Evolutionary conservation across 2,113 vertebrate genomes (phyloP).

Genomic region (Regulus satrapa): DNA sequence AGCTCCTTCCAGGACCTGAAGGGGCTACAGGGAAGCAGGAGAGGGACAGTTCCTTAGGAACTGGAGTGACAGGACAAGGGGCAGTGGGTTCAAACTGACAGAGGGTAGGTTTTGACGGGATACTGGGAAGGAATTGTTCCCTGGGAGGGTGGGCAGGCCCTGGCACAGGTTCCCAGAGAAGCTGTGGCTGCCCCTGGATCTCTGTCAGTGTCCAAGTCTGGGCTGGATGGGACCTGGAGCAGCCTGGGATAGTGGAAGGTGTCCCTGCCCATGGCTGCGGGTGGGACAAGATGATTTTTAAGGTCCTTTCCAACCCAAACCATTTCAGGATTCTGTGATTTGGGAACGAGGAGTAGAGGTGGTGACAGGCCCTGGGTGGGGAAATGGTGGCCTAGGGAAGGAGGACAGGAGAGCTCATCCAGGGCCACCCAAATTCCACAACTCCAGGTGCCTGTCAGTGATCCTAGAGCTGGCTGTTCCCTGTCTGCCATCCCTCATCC

Average conservation of each 20-base stretch:
- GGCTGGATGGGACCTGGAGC: accelerated
- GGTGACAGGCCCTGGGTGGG: accelerated
- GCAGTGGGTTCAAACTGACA: neutral
- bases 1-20: neutral
- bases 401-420: neutral
- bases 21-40: neutral
- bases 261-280: neutral
- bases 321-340: neutral
- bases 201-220: neutral
- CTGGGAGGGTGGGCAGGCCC: accelerated
- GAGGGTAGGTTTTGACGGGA: neutral
- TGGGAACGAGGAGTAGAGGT: neutral
- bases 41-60: neutral
- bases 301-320: neutral
- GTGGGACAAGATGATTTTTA: neutral
- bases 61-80: neutral
- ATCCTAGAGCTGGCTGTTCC: accelerated
- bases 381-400: neutral
- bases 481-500: neutral
- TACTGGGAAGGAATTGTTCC: neutral
- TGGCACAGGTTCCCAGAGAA: neutral
- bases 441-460: neutral
- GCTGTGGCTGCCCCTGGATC: neutral
- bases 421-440: neutral
- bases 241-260: accelerated